Evolutionary conservation across 2,113 vertebrate species (phyloP), one percentile per base, ranked within the genome.

Genomic region (Budorcas taxicolor): DNA sequence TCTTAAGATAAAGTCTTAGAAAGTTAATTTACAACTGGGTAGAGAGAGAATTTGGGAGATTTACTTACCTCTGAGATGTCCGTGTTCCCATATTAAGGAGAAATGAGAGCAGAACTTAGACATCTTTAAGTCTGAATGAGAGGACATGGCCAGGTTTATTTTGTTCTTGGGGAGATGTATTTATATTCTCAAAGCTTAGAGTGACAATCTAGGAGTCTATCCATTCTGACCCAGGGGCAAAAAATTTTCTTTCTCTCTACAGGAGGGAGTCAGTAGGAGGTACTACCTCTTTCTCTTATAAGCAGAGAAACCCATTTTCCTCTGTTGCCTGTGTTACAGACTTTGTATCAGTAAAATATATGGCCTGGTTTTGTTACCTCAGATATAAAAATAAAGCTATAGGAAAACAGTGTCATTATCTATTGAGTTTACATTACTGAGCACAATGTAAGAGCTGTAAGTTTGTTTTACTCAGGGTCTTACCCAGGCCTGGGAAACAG

Each of bases 11-110:
- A 60, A 92, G 10, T 6, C 52, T 92, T 90, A 16, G 7, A 3
- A 87, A 91, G 40, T 90, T 96, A 90, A 97, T 90, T 98, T 96
- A 57, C 12, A 86, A 19, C 36, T 60, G 52, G 11, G 40, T 33
- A 67, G 53, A 50, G 12, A 64, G 31, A 94, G 53, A 90, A 76
- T 74, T 87, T 55, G 60, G 9, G 40, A 67, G 43, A 87, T 83
- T 71, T 57, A 53, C 2, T 64, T 92, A 91, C 62, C 16, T 95
- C 52, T n/a, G 11, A 71, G 36, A 84, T 45, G 11, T 31, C 3
- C 16, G 7, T 50, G 33, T 64, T 87, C 90, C 74, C 27, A 80
- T 78, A 95, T 96, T 40, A 90, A 87, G 7, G 45, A 8, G 45
- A 95, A 90, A 64, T 87, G 62, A 96, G 55, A 25, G 31, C 84